Evolutionary conservation across 2,888 invertebrate species (phyloP).

Genomic region (Pelosia muscerda): DNA sequence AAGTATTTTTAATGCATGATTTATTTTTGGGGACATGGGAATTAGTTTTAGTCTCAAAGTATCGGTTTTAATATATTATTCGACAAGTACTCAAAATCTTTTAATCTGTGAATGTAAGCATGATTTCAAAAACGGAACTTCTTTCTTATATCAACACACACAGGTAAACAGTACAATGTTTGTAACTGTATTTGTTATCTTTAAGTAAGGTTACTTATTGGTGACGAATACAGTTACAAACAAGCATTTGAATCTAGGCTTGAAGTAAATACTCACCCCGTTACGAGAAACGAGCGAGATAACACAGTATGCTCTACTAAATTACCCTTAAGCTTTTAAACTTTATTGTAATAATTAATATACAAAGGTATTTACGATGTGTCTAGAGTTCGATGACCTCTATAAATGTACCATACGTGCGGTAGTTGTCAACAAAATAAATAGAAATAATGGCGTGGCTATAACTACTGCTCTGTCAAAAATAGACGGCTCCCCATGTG

Average conservation of each 20-base stretch:
- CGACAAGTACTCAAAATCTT: background rate
- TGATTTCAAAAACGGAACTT: background rate
- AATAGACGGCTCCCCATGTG: slow-evolving; percentile 80
- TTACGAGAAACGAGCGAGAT: slow-evolving; percentile 34
- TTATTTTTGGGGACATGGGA: background rate
- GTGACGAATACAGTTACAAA: slow-evolving; percentile 1
- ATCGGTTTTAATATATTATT: background rate
- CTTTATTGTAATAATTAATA: slow-evolving; percentile 41
- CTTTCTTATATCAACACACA: background rate
- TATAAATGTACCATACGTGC: slow-evolving; percentile 49
- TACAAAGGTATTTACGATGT: slow-evolving; percentile 39
- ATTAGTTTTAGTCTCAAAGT: background rate
- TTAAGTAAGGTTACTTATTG: no score
- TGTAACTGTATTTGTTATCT: no score
- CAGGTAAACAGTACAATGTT: no score
- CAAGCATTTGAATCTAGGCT: background rate
- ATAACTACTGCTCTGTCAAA: slow-evolving; percentile 65
- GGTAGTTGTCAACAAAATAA: slow-evolving; percentile 73
- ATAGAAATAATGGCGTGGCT: slow-evolving; percentile 75
- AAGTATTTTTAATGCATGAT: background rate
- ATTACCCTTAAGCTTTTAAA: slow-evolving; percentile 27
- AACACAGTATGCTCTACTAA: slow-evolving; percentile 30
- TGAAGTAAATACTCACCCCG: background rate
- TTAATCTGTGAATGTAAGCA: background rate
- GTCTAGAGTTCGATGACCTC: slow-evolving; percentile 20